Evolutionary conservation across 2,888 invertebrate genomes (phyloP).

Genomic region (Drosophila maculinotata): DNA sequence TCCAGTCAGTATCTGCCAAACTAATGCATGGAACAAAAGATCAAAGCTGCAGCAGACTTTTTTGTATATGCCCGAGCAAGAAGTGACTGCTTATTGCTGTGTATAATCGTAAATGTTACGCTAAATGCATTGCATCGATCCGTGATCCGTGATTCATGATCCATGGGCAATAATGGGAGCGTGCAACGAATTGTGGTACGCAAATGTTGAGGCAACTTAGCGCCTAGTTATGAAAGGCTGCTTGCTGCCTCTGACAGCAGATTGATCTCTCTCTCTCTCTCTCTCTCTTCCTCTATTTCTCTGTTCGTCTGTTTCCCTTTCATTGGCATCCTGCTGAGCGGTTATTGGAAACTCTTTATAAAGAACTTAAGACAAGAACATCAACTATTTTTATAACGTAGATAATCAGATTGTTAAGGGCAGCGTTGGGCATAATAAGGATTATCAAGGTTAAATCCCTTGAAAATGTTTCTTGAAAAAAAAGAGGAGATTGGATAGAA

Average conservation of each 20-base stretch:
- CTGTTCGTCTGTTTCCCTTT: too few species aligned
- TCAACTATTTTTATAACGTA: background rate
- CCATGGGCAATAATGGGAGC: constrained; percentile 40
- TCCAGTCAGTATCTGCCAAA: constrained; percentile 39
- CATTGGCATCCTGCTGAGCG: constrained; percentile 48
- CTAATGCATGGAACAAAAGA: constrained; percentile 48
- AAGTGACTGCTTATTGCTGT: constrained; percentile 51
- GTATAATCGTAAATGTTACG: constrained; percentile 63
- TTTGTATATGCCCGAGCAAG: background rate
- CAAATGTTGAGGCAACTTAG: constrained; percentile 61
- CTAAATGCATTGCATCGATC: constrained; percentile 65
- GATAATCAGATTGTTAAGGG: background rate
- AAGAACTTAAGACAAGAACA: constrained; percentile 4
- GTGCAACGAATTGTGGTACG: constrained; percentile 62
- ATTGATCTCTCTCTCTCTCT: constrained; percentile 23
- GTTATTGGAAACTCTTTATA: constrained; percentile 18
- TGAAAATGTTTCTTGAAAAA: background rate
- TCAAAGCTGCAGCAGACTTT: constrained; percentile 29
- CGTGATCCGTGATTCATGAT: constrained; percentile 32
- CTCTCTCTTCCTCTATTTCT: background rate
- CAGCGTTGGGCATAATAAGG: background rate
- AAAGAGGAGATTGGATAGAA: too few species aligned
- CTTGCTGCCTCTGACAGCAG: constrained; percentile 11
- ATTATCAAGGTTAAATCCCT: background rate
- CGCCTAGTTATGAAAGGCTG: constrained; percentile 48